Percentiles rank a stretch among this genome's conserved stretches.
phyloP scores from a whole-genome alignment of 2,113 vertebrate species.

The Sylvia atricapilla region DNA sequence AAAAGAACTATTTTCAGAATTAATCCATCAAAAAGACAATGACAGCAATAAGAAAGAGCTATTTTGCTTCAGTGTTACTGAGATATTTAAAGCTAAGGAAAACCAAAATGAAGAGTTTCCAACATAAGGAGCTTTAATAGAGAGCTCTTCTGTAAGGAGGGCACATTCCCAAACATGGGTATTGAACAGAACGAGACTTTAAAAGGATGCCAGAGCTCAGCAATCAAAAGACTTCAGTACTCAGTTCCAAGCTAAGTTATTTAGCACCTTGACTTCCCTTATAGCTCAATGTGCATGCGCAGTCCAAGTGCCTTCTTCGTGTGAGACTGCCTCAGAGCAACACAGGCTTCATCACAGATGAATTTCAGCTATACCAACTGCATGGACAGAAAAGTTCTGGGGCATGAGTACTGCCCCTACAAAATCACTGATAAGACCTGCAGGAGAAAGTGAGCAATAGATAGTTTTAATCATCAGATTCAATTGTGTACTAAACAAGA shows the following conservation, averaged over 20 bases:
- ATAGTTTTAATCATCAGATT: background rate
- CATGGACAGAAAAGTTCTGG: background rate
- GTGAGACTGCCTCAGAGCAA: background rate
- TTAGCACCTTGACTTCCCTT: background rate
- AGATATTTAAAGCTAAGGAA: background rate
- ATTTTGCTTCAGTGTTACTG: background rate
- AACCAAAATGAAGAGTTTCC: background rate
- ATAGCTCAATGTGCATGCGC: background rate
- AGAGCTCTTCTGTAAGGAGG: background rate
- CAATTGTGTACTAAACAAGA: background rate
- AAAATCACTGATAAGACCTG: background rate
- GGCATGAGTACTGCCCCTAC: background rate
- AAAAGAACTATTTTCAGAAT: background rate
- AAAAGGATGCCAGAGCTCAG: background rate
- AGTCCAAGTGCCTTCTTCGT: background rate
- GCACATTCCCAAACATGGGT: background rate
- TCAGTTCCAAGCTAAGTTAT: background rate
- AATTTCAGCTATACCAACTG: background rate
- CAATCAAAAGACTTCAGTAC: background rate
- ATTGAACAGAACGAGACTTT: background rate
- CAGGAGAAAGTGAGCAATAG: background rate
- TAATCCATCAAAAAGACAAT: background rate
- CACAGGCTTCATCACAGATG: background rate
- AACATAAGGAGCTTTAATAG: background rate
- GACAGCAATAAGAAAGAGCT: background rate